These are phyloP conservation scores for Microplitis demolitor DNA, from an alignment of 1,140 invertebrate species.

Conservation along the genomic window DNA sequence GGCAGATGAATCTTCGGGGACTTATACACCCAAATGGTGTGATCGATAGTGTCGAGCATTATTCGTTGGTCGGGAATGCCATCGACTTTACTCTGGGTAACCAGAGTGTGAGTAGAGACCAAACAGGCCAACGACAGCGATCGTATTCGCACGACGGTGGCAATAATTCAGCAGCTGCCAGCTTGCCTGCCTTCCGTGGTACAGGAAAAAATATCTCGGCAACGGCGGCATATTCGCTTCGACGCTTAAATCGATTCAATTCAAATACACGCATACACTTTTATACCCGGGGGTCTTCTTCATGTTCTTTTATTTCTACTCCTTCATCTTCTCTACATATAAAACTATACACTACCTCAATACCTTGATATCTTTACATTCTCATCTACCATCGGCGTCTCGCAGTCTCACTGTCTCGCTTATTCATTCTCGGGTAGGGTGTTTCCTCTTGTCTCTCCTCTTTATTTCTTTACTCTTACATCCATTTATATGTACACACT, in stretches of 20 bases:
- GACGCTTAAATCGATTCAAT: conserved; percentile 29
- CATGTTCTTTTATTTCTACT: background rate
- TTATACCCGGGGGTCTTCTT: background rate
- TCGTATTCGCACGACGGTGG: conserved; percentile 18
- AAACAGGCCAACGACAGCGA: conserved; percentile 8
- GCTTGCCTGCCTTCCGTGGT: too few species aligned
- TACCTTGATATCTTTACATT: background rate
- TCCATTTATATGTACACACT: background rate
- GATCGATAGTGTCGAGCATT: conserved; percentile 20
- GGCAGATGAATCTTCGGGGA: background rate
- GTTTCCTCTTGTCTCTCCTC: background rate
- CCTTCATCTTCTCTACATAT: background rate
- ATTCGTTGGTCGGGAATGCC: background rate
- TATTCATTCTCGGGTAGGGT: background rate
- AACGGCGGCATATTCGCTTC: conserved; percentile 1
- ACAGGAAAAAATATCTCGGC: background rate
- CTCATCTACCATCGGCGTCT: background rate
- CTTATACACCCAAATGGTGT: background rate
- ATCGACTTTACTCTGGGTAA: conserved; percentile 8
- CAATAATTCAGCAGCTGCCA: conserved; percentile 18
- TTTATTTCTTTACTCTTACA: background rate
- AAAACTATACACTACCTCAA: background rate
- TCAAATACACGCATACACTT: conserved; percentile 18
- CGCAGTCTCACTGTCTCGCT: background rate
- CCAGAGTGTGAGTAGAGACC: background rate